Percentiles rank a stretch among this genome's conserved stretches.
phyloP scores from a whole-genome alignment of 2,888 invertebrate species.

The Boloria selene region DNA sequence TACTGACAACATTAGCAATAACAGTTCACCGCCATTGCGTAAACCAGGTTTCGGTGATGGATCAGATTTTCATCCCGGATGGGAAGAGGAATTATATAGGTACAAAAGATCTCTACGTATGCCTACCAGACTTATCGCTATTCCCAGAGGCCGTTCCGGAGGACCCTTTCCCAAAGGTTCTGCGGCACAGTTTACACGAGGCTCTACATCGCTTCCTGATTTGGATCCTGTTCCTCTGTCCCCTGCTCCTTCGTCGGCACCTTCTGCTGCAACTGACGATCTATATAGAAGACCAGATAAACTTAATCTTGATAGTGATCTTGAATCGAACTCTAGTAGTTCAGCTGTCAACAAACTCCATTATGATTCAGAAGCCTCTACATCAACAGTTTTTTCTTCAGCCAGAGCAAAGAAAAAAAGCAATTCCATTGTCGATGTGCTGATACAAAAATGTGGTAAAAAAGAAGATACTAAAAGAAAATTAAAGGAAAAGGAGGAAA shows the following conservation, averaged over 20 bases:
- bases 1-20: slow-evolving; percentile 54
- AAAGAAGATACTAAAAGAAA: slow-evolving; percentile 81
- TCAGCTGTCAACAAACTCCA: slow-evolving; percentile 80
- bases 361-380: slow-evolving; percentile 86
- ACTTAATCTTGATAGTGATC: slow-evolving; percentile 83
- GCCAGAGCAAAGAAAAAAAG: slow-evolving; percentile 75
- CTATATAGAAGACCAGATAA: slow-evolving; percentile 73
- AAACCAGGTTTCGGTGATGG: slow-evolving; percentile 87
- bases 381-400: slow-evolving; percentile 85
- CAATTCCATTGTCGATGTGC: slow-evolving; percentile 85
- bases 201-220: slow-evolving; percentile 90
- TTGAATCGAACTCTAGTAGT: slow-evolving; percentile 86
- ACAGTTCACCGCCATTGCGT: slow-evolving; percentile 62
- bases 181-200: slow-evolving; percentile 78
- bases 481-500: slow-evolving; percentile 79
- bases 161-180: slow-evolving; percentile 71
- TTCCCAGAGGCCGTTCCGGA: slow-evolving; percentile 85
- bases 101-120: slow-evolving; percentile 92
- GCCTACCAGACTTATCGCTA: slow-evolving; percentile 90
- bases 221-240: slow-evolving; percentile 88
- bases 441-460: slow-evolving; percentile 85
- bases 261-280: slow-evolving; percentile 83
- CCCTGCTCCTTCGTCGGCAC: slow-evolving; percentile 84
- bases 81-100: slow-evolving; percentile 92
- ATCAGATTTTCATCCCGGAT: slow-evolving; percentile 88